Percentiles rank a stretch among this genome's conserved stretches.
Conservation (phyloP, 2,113 vertebrate species). For the Agapornis roseicollis region DNA sequence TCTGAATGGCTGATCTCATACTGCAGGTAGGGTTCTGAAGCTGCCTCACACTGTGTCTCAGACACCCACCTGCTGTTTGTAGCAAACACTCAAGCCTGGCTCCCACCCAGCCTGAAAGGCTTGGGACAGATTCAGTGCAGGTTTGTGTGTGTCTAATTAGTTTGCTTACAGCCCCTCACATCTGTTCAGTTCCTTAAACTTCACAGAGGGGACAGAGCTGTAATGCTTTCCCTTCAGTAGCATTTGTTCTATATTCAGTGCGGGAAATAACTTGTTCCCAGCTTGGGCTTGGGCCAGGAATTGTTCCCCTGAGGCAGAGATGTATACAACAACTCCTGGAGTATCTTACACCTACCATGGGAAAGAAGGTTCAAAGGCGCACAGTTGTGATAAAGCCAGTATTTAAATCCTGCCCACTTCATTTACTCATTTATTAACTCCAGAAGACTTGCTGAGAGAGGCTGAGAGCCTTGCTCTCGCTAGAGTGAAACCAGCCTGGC, state of each 20-base stretch:
- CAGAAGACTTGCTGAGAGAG: slow-evolving; percentile 35
- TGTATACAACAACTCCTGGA: slow-evolving; percentile 57
- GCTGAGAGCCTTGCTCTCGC: background rate
- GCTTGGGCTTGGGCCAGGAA: slow-evolving; percentile 36
- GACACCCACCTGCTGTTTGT: slow-evolving; percentile 27
- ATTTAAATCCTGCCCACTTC: slow-evolving; percentile 69
- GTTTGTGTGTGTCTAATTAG: slow-evolving; percentile 42
- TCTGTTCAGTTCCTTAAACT: slow-evolving; percentile 48
- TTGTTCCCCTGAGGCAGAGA: slow-evolving; percentile 54
- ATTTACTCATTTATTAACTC: slow-evolving; percentile 64
- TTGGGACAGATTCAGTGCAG: slow-evolving; percentile 33
- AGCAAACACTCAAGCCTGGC: slow-evolving; percentile 6
- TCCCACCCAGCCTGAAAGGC: slow-evolving; percentile 42
- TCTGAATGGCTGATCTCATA: background rate
- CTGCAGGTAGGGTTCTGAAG: background rate
- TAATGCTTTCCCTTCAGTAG: slow-evolving; percentile 13
- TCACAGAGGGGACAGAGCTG: slow-evolving; percentile 31
- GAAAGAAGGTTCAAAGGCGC: slow-evolving; percentile 68
- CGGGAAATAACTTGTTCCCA: slow-evolving; percentile 67
- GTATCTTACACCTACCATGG: slow-evolving; percentile 70
- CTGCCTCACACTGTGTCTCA: background rate
- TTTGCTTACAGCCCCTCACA: slow-evolving; percentile 48
- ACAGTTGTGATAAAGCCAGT: slow-evolving; percentile 66
- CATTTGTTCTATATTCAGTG: slow-evolving; percentile 43
- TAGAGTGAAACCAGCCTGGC: slow-evolving; percentile 26